Percentiles rank a stretch among this genome's conserved stretches.
These are phyloP conservation scores for Dysidea cf. avara DNA, from an alignment of 37 sponge, comb jelly and placozoan genomes.

Conservation along the genomic window DNA sequence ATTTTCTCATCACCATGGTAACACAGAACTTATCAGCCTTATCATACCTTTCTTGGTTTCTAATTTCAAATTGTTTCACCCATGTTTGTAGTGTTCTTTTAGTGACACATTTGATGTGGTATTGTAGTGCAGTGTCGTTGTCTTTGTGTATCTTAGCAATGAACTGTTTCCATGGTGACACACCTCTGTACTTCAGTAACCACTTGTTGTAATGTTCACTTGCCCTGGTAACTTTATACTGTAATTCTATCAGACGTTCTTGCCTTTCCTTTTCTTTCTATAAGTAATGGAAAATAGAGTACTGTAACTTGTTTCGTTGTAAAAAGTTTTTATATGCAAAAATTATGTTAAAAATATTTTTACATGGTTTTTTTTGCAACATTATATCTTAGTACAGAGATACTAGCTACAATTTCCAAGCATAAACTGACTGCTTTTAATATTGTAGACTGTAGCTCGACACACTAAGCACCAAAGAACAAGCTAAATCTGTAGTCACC, in stretches of 20 bases:
- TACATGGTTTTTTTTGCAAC: no score
- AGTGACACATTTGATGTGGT: not conserved
- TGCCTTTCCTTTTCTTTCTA: slow-evolving; percentile 50
- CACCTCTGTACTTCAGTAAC: slow-evolving; percentile 18
- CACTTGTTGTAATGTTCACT: slow-evolving; percentile 13
- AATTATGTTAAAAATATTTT: no score
- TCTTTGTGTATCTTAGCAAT: not conserved
- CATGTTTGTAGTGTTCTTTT: no score
- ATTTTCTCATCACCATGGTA: not conserved
- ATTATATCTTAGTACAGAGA: no score
- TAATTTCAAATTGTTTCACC: not conserved
- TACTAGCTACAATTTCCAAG: no score
- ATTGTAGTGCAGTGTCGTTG: slow-evolving; percentile 6
- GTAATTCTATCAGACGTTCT: slow-evolving; percentile 6
- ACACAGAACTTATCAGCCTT: slow-evolving; percentile 17
- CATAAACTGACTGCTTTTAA: no score
- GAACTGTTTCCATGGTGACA: slow-evolving; percentile 50
- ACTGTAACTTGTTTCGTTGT: no score
- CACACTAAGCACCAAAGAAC: no score
- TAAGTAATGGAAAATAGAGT: not conserved
- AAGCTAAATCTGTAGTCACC: no score
- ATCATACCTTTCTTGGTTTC: slow-evolving; percentile 7
- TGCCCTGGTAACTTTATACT: slow-evolving; percentile 22
- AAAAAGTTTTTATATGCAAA: no score
- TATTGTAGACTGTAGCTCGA: no score